phyloP scores from a whole-genome alignment of 2,113 vertebrate species.

The Ailuropoda melanoleuca region DNA sequence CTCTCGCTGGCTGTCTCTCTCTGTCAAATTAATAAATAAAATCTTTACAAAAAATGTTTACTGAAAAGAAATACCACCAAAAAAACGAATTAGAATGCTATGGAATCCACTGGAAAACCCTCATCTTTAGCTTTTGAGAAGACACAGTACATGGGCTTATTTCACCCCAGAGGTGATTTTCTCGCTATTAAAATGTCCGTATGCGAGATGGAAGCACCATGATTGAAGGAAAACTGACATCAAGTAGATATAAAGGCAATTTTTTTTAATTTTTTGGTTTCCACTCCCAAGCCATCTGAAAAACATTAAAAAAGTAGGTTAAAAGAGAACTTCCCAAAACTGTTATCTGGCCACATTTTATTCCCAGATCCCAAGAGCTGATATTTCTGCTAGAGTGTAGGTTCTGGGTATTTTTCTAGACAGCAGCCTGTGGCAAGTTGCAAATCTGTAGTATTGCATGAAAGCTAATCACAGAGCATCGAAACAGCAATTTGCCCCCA shows the following conservation, averaged over 20 bases:
- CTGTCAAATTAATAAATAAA: too few relatives aligned
- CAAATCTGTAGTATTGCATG: rapidly evolving
- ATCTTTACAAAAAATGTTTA: too few relatives aligned
- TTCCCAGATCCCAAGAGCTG: background rate
- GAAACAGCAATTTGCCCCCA: background rate
- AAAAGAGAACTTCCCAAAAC: background rate
- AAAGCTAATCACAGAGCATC: rapidly evolving
- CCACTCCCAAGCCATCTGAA: background rate
- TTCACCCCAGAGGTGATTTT: background rate
- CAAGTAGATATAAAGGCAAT: background rate
- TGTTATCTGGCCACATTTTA: too few relatives aligned
- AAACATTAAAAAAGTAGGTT: background rate
- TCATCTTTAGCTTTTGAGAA: background rate
- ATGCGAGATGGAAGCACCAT: background rate
- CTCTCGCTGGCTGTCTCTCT: too few relatives aligned
- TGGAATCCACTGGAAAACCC: background rate
- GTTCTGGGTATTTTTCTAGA: too few relatives aligned
- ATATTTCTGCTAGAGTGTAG: background rate
- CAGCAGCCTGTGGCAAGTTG: rapidly evolving
- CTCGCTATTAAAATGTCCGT: background rate
- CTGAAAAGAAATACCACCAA: constrained; percentile 22
- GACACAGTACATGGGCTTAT: background rate
- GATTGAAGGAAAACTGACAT: background rate
- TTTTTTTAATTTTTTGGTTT: background rate
- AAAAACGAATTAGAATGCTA: background rate